Conservation (phyloP, 2,797 vertebrate genomes). For the Sphenopsis melanotis region DNA sequence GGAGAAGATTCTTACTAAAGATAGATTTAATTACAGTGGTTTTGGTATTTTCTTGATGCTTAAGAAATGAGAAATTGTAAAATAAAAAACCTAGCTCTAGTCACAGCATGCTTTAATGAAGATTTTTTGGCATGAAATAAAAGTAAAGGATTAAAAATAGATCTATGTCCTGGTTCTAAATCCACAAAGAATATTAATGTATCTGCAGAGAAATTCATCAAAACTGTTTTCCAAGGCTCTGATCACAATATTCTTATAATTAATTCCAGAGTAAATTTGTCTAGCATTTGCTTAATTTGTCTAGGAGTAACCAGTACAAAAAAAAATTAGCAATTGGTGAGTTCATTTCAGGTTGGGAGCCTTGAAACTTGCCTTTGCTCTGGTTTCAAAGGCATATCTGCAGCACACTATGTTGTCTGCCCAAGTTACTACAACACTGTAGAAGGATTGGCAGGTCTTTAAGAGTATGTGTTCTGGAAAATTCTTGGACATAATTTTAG, state of each 20-base stretch:
- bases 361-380: not conserved
- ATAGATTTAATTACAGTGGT: conserved; percentile 31
- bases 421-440: not conserved
- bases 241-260: not conserved
- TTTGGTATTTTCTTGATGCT: conserved; percentile 53
- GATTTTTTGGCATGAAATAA: conserved; percentile 12
- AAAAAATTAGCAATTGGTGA: not conserved
- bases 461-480: not conserved
- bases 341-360: not conserved
- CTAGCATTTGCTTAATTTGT: not conserved
- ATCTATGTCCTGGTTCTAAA: conserved; percentile 15
- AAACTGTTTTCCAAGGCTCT: not conserved
- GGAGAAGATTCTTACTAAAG: conserved; percentile 37
- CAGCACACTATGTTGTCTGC: fast-evolving
- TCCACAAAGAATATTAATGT: not conserved
- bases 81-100: conserved; percentile 4
- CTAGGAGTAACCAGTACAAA: not conserved
- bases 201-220: not conserved
- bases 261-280: not conserved
- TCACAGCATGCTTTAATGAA: conserved; percentile 14
- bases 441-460: not conserved
- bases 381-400: not conserved
- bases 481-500: not conserved
- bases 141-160: conserved; percentile 33
- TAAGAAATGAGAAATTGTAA: conserved; percentile 57